Percentiles rank a stretch among this genome's conserved stretches.
phyloP scores from a whole-genome alignment of 2,113 vertebrate genomes.

The Rhynchomys soricoides region DNA sequence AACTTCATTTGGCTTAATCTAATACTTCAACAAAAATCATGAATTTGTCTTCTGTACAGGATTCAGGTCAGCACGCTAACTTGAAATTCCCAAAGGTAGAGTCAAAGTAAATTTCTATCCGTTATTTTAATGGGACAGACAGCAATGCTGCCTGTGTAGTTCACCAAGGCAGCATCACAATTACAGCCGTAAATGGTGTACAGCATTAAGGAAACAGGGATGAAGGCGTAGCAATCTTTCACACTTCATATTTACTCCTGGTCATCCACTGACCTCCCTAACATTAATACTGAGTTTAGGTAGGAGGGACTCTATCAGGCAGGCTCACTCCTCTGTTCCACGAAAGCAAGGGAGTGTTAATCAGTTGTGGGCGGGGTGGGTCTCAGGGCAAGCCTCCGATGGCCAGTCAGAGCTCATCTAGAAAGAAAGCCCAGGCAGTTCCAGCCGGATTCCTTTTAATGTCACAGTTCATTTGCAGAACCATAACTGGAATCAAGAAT shows the following conservation, averaged over 20 bases:
- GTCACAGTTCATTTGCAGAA: conserved; percentile 93
- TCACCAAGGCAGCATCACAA: conserved; percentile 72
- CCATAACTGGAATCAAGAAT: conserved; percentile 92
- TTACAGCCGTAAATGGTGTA: conserved; percentile 75
- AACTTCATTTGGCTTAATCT: conserved; percentile 10
- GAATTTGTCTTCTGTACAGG: neutral
- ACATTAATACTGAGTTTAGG: conserved; percentile 79
- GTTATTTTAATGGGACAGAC: conserved; percentile 58
- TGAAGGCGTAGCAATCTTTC: conserved; percentile 62
- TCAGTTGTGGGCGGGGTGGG: conserved; percentile 80
- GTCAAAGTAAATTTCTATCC: neutral
- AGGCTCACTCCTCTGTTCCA: conserved; percentile 76
- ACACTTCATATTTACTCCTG: conserved; percentile 79
- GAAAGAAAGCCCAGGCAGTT: conserved; percentile 85
- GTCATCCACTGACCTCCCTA: conserved; percentile 77
- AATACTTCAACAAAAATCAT: conserved; percentile 1
- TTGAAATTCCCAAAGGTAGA: conserved; percentile 51
- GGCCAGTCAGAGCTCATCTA: conserved; percentile 85
- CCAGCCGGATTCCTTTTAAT: conserved; percentile 91
- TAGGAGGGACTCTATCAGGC: conserved; percentile 78
- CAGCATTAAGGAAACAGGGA: conserved; percentile 79
- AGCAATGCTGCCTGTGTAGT: conserved; percentile 50
- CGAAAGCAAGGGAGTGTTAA: conserved; percentile 78
- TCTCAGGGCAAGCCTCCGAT: conserved; percentile 82
- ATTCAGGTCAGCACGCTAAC: neutral